Evolutionary conservation across 2,113 vertebrate species (phyloP).

Genomic region (Tympanuchus pallidicinctus): DNA sequence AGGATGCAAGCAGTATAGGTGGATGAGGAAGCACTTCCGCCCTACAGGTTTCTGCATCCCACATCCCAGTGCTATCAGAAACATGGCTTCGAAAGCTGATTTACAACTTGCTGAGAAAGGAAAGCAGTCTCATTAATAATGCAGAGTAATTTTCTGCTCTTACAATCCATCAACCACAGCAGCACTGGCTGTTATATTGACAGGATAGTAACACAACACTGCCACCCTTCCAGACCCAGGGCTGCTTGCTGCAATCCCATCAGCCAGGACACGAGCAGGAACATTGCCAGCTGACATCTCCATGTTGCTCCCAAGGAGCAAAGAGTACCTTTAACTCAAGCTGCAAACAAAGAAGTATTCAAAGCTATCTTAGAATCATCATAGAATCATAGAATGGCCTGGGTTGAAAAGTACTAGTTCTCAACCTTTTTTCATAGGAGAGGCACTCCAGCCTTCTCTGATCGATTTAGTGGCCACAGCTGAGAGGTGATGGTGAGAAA

Average conservation of each 20-base stretch:
- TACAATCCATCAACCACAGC: neutral
- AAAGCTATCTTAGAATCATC: no score
- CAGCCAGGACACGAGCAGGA: neutral
- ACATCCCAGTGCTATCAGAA: neutral
- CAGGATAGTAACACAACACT: neutral
- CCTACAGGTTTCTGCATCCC: neutral
- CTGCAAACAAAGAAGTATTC: neutral
- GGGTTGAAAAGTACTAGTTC: no score
- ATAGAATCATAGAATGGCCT: no score
- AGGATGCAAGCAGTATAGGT: neutral
- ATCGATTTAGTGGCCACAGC: no score
- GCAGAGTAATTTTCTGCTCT: constrained; percentile 35
- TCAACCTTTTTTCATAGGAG: no score
- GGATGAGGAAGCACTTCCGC: neutral
- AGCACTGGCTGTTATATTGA: neutral
- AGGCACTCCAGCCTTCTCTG: no score
- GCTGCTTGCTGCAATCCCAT: neutral
- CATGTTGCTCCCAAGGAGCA: rapidly evolving
- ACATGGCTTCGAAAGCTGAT: constrained; percentile 9
- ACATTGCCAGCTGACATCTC: neutral
- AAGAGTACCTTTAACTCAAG: neutral
- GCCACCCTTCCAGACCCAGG: neutral
- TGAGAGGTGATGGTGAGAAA: neutral
- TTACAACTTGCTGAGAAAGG: neutral
- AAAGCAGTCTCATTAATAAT: neutral